Evolutionary conservation across 1,140 invertebrate genomes (phyloP), one percentile per base, ranked within the genome.

Genomic region (Achatina immaculata): DNA sequence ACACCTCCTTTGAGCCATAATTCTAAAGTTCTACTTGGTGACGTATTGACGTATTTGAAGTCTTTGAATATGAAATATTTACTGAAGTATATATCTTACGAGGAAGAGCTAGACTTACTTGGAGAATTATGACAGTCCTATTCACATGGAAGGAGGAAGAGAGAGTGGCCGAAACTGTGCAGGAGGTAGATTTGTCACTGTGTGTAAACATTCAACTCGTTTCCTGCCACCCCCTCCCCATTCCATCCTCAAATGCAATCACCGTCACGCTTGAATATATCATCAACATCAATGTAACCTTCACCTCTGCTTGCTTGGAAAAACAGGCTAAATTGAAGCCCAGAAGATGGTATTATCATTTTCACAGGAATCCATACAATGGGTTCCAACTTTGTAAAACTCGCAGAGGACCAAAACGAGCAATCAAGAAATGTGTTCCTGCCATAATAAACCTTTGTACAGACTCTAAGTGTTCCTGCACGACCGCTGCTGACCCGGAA

Each of bases 231-330:
- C n/a, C n/a, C n/a, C n/a, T n/a, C n/a, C n/a, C n/a, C n/a, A n/a
- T n/a, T n/a, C 48, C 24, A 66, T 19, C 28, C 19, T 66, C 62
- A 66, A 9, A 66, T 9, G 31, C 62, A 66, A 28, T 66, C 28
- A 28, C 62, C 62, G 31, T 66, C 62, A 16, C 9, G 28, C 9
- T 31, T 14, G 9, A 16, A 7, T 19, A 66, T 66, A 66, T 66
- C 62, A 66, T 66, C 62, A 9, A 66, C 14, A 28, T 66, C 62
- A 14, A 66, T 28, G 28, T 66, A 66, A 66, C 62, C 62, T 28
- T 66, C 19, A 66, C 62, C 62, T 28, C 31, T 14, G 28, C 9
- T 28, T 31, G 31, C 31, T 31, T 66, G 19, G 31, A 66, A 66
- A 14, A 66, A 9, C 7, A 66, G 14, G 31, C 28, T 19, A 31